These are phyloP conservation scores for Idaea biselata DNA, from an alignment of 2,888 invertebrate genomes.

Conservation along the genomic window DNA sequence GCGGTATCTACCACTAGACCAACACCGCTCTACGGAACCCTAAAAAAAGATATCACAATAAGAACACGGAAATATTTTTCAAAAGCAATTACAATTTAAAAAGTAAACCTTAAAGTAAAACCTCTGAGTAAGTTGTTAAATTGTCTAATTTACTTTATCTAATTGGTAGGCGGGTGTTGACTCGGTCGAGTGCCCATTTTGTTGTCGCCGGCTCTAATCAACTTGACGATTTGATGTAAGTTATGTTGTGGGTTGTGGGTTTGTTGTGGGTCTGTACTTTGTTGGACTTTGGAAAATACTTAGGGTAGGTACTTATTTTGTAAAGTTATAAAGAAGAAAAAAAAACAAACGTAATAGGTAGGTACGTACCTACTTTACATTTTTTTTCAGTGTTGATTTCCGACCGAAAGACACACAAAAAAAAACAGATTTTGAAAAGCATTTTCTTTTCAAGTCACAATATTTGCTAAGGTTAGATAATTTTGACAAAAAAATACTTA, in stretches of 20 bases:
- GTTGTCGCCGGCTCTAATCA: background rate
- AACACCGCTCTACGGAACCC: no score
- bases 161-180: slow-evolving; percentile 43
- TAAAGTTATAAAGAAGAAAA: no score
- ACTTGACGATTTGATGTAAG: background rate
- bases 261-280: background rate
- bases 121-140: slow-evolving; percentile 23
- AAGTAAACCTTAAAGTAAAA: background rate
- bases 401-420: no score
- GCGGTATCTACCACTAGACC: no score
- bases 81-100: background rate
- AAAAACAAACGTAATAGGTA: no score
- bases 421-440: no score
- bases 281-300: background rate
- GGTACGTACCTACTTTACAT: no score
- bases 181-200: slow-evolving; percentile 38
- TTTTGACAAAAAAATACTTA: no score
- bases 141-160: slow-evolving; percentile 33
- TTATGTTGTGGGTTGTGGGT: background rate
- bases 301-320: background rate
- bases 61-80: background rate
- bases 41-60: background rate
- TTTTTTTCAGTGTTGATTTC: no score
- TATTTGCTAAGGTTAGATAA: no score
- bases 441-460: no score